Evolutionary conservation across 2,113 vertebrate genomes (phyloP), one percentile per base, ranked within the genome.

Genomic region (Laterallus jamaicensis): DNA sequence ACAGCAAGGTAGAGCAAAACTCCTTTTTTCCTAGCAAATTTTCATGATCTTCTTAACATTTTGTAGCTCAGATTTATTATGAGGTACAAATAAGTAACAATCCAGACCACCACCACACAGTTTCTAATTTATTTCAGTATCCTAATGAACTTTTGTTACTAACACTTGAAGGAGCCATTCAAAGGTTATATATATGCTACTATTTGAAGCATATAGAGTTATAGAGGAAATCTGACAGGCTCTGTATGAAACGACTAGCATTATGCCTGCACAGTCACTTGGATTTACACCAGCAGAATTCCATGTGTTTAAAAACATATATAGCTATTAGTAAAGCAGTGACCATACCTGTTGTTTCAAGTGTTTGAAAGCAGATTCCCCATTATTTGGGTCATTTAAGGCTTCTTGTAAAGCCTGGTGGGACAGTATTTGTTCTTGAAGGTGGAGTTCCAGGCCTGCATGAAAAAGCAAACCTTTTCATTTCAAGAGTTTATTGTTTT

Each of bases 341-440:
- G 25, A 80, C 66, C 83, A 62, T 97, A 99, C 99, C 99, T 99
- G 99, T 88, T 99, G 99, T 83, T 99, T 99, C 85, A 99, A 97
- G 96, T 99, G 99, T 96, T 99, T 99, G 94, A 97, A 97, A 79
- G 99, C 99, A 28, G 98, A 98, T 64, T 98, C 98, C 86, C 99
- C 99, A 44, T 99, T 99, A 93, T 98, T 99, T 24, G 99, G 99
- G 90, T 99, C 98, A 82, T 96, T 96, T 67, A 99, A 97, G 69
- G 98, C 98, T 55, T 98, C 97, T 31, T 98, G 64, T 68, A 99
- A 97, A 84, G 97, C 98, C 5, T 97, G 96, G 76, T 99, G 99
- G 86, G 98, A 98, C 82, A 98, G 89, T 86, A 98, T 94, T 52
- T 96, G 97, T 78, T 99, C 98, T 71, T 98, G 94, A 85, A 98